Conservation (phyloP, 2,797 vertebrate genomes). For the Psittacula echo region DNA sequence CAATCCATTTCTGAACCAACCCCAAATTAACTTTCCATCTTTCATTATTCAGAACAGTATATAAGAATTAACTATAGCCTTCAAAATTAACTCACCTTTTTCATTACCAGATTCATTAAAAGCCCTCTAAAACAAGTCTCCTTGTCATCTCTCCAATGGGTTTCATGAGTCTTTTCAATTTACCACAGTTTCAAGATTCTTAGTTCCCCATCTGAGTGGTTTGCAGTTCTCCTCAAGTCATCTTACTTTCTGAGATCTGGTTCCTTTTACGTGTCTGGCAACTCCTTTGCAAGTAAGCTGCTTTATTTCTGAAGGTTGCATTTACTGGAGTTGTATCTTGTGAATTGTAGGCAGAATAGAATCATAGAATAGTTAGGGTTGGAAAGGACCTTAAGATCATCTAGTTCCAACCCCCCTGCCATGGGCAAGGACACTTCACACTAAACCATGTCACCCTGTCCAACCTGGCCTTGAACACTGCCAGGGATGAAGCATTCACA, state of each 20-base stretch:
- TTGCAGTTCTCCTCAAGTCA: background rate
- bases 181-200: background rate
- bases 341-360: background rate
- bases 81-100: background rate
- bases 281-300: background rate
- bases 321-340: background rate
- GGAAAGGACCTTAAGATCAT: background rate
- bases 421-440: no score
- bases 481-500: no score
- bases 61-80: background rate
- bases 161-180: background rate
- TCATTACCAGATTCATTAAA: background rate
- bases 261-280: background rate
- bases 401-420: background rate
- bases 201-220: background rate
- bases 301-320: background rate
- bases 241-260: background rate
- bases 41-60: background rate
- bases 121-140: background rate
- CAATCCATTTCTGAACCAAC: background rate
- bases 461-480: no score
- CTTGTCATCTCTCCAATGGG: background rate
- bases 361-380: background rate
- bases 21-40: background rate
- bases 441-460: no score